Evolutionary conservation across 2,797 vertebrate genomes (phyloP), one percentile per base, ranked within the genome.

Genomic region (Denticeps clupeoides): DNA sequence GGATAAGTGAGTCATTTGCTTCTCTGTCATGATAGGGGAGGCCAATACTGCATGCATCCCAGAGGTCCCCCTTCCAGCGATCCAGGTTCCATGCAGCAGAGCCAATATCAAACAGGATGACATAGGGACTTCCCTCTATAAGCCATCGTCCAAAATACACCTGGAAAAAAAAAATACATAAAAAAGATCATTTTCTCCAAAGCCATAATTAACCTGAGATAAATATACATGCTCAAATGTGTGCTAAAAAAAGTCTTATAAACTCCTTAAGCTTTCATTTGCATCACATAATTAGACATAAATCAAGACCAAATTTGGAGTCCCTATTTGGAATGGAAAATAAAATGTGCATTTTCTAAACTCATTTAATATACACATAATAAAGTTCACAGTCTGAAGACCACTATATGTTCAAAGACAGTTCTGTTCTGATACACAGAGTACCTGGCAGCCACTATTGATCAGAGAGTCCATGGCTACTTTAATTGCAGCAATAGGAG

Each of bases 101-200:
- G 55, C 78, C 72, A 3, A 95, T 84, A 67, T 98, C 93, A 2
- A 97, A 93, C 24, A 98, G 77, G 49, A 98, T 71, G 37, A 95
- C 91, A 0, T 85, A 96, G 1, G 94, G 93, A 55, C 82, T 94
- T 5, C 93, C 92, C 63, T 97, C 93, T 16, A 96, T 93, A 47
- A 98, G 71, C 94, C 94, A 98, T 41, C 89, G 86, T 45, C 94
- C 93, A 59, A 89, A 97, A 62, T 84, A 77, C 15, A 92, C 90
- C 94, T 98, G n/a, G n/a, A n/a, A n/a, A n/a, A n/a, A n/a, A n/a
- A 63, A 1, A 46, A 25, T 25, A 50, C 58, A 63, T 9, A 50
- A 24, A 27, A 15, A 21, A 15, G 5, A n/a, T n/a, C n/a, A n/a
- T n/a, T n/a, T n/a, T n/a, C n/a, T n/a, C n/a, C n/a, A 7, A n/a